Evolutionary conservation across 2,797 vertebrate species (phyloP).

Genomic region (Pyrocephalus nanus): DNA sequence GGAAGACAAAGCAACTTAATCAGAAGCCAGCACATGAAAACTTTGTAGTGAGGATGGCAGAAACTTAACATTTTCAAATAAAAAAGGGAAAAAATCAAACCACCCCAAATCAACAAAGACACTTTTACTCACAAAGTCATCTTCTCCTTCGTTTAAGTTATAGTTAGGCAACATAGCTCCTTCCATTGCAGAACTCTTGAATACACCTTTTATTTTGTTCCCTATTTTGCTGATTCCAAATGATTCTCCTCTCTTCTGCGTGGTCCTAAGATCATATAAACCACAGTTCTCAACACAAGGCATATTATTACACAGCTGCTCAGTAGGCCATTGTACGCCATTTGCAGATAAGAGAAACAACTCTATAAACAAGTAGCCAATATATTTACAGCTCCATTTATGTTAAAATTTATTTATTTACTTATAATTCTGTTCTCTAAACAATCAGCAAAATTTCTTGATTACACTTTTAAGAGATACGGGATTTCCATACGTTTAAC

Average conservation of each 20-base stretch:
- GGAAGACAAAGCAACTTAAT: not conserved
- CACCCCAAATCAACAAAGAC: not conserved
- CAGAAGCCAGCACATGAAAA: not conserved
- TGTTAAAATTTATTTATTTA: not conserved
- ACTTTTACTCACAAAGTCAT: constrained; percentile 84
- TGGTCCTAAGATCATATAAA: constrained; percentile 78
- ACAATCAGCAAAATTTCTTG: not conserved
- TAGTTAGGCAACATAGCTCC: constrained; percentile 87
- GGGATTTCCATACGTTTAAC: not conserved
- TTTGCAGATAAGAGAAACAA: not conserved
- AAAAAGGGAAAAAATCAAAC: not conserved
- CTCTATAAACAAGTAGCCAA: not conserved
- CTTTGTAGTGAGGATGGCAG: not conserved
- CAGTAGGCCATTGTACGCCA: not conserved
- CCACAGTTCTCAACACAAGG: not conserved
- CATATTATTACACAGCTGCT: not conserved
- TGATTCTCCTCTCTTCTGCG: constrained; percentile 89
- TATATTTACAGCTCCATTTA: not conserved
- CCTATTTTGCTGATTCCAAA: constrained; percentile 93
- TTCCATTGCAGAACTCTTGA: constrained; percentile 92
- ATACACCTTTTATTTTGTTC: constrained; percentile 94
- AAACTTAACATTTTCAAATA: not conserved
- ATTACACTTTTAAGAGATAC: not conserved
- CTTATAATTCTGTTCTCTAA: not conserved
- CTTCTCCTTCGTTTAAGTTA: constrained; percentile 80